Evolutionary conservation across 2,888 invertebrate species (phyloP).

Genomic region (Dioctria rufipes): DNA sequence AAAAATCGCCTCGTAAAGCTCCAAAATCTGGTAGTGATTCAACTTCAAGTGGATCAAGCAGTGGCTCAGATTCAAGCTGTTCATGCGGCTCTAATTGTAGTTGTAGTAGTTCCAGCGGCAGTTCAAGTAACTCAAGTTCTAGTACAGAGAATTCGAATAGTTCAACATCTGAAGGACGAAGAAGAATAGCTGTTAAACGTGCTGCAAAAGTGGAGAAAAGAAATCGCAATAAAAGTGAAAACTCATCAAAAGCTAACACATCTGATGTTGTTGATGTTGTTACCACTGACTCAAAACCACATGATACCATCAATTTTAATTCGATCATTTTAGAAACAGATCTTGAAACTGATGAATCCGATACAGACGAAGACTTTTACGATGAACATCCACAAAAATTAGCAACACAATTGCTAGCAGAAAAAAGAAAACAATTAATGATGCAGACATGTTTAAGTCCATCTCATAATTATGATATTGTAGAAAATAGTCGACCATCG

Average conservation of each 20-base stretch:
- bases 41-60: conserved; percentile 84
- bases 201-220: conserved; percentile 72
- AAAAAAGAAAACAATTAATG: conserved; percentile 81
- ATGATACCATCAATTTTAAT: conserved; percentile 73
- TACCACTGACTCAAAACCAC: conserved; percentile 47
- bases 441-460: conserved; percentile 77
- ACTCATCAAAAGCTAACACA: conserved; percentile 66
- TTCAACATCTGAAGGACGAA: conserved; percentile 70
- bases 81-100: conserved; percentile 89
- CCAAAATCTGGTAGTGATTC: conserved; percentile 70
- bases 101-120: conserved; percentile 82
- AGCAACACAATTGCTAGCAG: conserved; percentile 81
- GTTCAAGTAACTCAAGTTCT: conserved; percentile 77
- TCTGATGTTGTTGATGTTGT: conserved; percentile 69
- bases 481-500: conserved; percentile 77
- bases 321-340: conserved; percentile 84
- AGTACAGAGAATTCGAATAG: conserved; percentile 74
- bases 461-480: conserved; percentile 75
- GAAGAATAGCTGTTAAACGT: conserved; percentile 69
- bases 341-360: conserved; percentile 87
- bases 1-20: conserved; percentile 73
- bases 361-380: conserved; percentile 91
- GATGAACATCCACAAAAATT: conserved; percentile 85
- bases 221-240: conserved; percentile 66
- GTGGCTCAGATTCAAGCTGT: conserved; percentile 84